phyloP scores from a whole-genome alignment of 2,113 vertebrate species.

The Pangasianodon hypophthalmus region DNA sequence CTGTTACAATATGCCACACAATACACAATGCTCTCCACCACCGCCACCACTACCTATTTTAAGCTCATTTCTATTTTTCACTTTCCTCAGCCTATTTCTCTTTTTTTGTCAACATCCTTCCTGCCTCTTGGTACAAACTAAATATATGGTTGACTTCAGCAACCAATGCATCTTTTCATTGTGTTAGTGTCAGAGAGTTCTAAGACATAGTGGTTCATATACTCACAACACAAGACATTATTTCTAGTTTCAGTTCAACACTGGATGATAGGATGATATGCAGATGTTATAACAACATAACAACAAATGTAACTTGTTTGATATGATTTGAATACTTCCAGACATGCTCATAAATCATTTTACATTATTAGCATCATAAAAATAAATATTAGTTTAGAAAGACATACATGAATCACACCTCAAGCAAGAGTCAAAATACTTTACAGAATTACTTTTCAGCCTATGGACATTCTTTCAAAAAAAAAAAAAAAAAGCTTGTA shows the following conservation, averaged over 20 bases:
- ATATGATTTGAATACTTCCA: neutral
- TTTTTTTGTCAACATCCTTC: constrained; percentile 54
- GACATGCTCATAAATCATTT: neutral
- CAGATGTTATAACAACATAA: neutral
- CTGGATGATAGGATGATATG: neutral
- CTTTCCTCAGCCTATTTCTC: constrained; percentile 46
- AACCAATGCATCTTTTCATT: constrained; percentile 45
- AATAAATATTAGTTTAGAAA: neutral
- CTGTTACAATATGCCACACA: constrained; percentile 34
- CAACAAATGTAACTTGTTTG: neutral
- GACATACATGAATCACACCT: neutral
- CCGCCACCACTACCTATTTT: constrained; percentile 31
- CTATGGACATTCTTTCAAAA: neutral
- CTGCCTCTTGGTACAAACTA: constrained; percentile 46
- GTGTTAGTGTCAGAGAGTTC: constrained; percentile 39
- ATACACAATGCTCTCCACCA: constrained; percentile 18
- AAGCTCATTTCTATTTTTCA: constrained; percentile 45
- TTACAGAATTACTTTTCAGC: neutral
- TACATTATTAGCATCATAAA: neutral
- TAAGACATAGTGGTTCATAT: constrained; percentile 37
- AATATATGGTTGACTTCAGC: constrained; percentile 65
- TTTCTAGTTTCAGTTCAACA: constrained; percentile 21
- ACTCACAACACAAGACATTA: constrained; percentile 39
- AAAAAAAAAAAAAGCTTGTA: neutral
- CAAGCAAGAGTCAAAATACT: neutral